Conservation (phyloP, 2,888 invertebrate species). For the Dorcus parallelipipedus region DNA sequence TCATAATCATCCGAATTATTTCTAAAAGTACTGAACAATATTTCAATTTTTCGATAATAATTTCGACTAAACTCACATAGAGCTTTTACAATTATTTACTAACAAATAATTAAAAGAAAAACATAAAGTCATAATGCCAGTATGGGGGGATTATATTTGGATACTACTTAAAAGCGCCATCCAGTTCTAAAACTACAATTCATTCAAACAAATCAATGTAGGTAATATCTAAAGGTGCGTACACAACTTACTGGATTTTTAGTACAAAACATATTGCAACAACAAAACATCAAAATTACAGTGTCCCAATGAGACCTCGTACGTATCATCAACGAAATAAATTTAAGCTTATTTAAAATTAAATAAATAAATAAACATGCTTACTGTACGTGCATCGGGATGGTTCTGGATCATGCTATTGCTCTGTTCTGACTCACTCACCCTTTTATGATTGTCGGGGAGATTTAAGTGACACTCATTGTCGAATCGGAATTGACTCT, state of each 20-base stretch:
- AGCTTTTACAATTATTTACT: too few relatives aligned
- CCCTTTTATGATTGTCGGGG: slow-evolving; percentile 98
- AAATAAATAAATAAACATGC: slow-evolving; percentile 45
- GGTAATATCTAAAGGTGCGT: too few relatives aligned
- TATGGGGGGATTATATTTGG: too few relatives aligned
- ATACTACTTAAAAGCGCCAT: too few relatives aligned
- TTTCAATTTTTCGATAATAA: too few relatives aligned
- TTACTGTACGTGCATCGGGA: slow-evolving; percentile 57
- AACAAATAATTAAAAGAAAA: too few relatives aligned
- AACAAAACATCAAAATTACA: not conserved
- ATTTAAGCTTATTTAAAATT: slow-evolving; percentile 17
- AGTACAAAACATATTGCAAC: not conserved
- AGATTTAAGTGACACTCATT: slow-evolving; percentile 98
- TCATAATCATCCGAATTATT: too few relatives aligned
- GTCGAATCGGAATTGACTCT: slow-evolving; percentile 99
- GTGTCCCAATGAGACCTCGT: not conserved
- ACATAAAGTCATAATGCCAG: too few relatives aligned
- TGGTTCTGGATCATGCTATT: slow-evolving; percentile 46
- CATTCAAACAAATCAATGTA: too few relatives aligned
- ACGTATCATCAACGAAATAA: not conserved
- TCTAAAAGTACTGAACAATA: too few relatives aligned
- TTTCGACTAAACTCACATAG: too few relatives aligned
- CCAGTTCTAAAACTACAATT: too few relatives aligned
- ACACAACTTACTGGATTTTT: not conserved
- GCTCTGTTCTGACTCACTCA: slow-evolving; percentile 61